A percentile compares a stretch with the other conserved stretches of the same genome.
Conservation (phyloP, 2,888 invertebrate genomes). For the Cerastis leucographa region DNA sequence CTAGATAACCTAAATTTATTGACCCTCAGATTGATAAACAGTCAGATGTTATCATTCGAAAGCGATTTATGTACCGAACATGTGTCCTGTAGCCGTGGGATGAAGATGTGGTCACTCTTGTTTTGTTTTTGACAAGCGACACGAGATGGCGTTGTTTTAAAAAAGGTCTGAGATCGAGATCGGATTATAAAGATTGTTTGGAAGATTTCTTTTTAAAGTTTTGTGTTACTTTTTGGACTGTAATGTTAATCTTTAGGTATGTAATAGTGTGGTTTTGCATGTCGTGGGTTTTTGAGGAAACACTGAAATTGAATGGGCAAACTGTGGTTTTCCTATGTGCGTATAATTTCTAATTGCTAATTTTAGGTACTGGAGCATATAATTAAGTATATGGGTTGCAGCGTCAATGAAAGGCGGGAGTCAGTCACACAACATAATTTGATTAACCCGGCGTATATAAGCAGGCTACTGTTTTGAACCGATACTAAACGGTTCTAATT, state of each 20-base stretch:
- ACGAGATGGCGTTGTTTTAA: slow-evolving; percentile 62
- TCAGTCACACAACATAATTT: too few relatives aligned
- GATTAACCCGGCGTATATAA: too few relatives aligned
- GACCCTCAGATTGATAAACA: slow-evolving; percentile 65
- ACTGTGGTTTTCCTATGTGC: not conserved
- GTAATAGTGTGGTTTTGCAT: not conserved
- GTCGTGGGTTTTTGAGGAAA: not conserved
- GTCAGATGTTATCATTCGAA: slow-evolving; percentile 61
- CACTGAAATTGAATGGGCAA: not conserved
- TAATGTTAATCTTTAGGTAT: not conserved
- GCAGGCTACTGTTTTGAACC: too few relatives aligned
- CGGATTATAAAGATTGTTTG: slow-evolving; percentile 35
- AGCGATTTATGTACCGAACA: slow-evolving; percentile 61
- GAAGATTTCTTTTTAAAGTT: slow-evolving; percentile 12
- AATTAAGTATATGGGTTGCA: not conserved
- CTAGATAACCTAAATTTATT: slow-evolving; percentile 65
- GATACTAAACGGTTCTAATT: too few relatives aligned
- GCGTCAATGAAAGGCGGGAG: too few relatives aligned
- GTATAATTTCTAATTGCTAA: not conserved
- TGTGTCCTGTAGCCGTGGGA: slow-evolving; percentile 63
- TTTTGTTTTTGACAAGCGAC: slow-evolving; percentile 55
- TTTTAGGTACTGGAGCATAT: not conserved
- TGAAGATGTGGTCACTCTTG: slow-evolving; percentile 58
- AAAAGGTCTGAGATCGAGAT: slow-evolving; percentile 42
- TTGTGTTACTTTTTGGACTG: slow-evolving; percentile 5